phyloP scores from a whole-genome alignment of 2,888 invertebrate genomes.

The Pseudoips prasinana region DNA sequence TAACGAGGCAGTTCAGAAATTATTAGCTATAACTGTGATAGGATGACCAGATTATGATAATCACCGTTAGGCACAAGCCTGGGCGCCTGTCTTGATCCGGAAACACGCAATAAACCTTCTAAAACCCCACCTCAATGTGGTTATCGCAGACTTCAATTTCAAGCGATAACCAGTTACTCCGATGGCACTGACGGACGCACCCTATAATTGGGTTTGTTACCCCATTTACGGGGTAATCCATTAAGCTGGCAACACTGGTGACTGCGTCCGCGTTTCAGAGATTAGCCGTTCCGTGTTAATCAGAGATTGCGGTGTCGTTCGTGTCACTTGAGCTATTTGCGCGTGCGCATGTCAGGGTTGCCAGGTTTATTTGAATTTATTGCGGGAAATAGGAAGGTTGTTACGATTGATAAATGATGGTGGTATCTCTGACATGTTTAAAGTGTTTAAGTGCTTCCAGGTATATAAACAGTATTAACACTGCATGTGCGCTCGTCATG shows the following conservation, averaged over 20 bases:
- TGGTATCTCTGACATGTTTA: too few relatives aligned
- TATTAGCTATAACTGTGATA: too few relatives aligned
- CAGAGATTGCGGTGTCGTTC: conserved; percentile 43
- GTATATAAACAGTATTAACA: too few relatives aligned
- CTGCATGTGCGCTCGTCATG: too few relatives aligned
- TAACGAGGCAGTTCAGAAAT: too few relatives aligned
- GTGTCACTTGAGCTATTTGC: conserved; percentile 52
- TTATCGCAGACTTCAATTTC: conserved; percentile 24
- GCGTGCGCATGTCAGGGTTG: conserved; percentile 36
- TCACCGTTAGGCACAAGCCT: too few relatives aligned
- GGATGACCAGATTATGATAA: too few relatives aligned
- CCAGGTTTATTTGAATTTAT: conserved; percentile 4
- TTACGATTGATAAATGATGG: background rate
- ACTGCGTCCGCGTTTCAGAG: conserved; percentile 40
- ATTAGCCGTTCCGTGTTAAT: conserved; percentile 54
- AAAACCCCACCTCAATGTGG: conserved; percentile 20
- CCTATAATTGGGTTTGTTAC: conserved; percentile 57
- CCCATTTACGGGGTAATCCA: conserved; percentile 56
- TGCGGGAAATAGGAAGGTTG: background rate
- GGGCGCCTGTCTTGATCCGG: too few relatives aligned
- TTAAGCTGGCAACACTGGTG: conserved; percentile 46
- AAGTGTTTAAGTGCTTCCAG: too few relatives aligned
- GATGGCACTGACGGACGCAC: conserved; percentile 29
- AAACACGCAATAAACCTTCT: background rate
- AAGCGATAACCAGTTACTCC: conserved; percentile 23